These are phyloP conservation scores for Eospalax fontanierii DNA, from an alignment of 2,797 vertebrate genomes.

Conservation along the genomic window DNA sequence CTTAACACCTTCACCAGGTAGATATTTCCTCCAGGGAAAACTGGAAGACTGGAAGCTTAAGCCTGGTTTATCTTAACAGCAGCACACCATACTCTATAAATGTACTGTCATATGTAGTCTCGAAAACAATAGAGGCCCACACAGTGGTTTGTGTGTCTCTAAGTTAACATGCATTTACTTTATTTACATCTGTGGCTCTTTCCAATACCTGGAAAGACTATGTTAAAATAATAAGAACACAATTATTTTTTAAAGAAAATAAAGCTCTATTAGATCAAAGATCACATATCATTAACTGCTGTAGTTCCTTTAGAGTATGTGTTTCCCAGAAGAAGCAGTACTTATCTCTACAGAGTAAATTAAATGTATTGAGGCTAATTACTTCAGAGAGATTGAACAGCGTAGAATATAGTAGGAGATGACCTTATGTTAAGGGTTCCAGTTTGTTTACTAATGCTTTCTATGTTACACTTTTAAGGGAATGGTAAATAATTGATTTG, in stretches of 20 bases:
- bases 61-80: neutral
- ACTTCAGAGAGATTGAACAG: constrained; percentile 28
- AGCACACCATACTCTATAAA: neutral
- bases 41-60: neutral
- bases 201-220: neutral
- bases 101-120: neutral
- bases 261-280: constrained; percentile 62
- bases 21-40: neutral
- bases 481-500: constrained; percentile 64
- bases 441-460: constrained; percentile 51
- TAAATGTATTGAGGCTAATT: constrained; percentile 71
- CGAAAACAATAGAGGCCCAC: neutral
- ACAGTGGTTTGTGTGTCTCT: neutral
- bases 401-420: constrained; percentile 18
- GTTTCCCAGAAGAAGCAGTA: neutral
- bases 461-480: neutral
- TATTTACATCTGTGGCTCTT: constrained; percentile 32
- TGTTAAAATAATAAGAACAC: neutral
- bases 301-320: neutral
- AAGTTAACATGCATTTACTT: neutral
- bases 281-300: constrained; percentile 59
- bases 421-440: constrained; percentile 27
- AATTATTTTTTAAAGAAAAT: constrained; percentile 26
- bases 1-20: neutral
- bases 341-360: constrained; percentile 70